Evolutionary conservation across 2,888 invertebrate species (phyloP), one percentile per base, ranked within the genome.

Genomic region (Eupithecia tripunctaria): DNA sequence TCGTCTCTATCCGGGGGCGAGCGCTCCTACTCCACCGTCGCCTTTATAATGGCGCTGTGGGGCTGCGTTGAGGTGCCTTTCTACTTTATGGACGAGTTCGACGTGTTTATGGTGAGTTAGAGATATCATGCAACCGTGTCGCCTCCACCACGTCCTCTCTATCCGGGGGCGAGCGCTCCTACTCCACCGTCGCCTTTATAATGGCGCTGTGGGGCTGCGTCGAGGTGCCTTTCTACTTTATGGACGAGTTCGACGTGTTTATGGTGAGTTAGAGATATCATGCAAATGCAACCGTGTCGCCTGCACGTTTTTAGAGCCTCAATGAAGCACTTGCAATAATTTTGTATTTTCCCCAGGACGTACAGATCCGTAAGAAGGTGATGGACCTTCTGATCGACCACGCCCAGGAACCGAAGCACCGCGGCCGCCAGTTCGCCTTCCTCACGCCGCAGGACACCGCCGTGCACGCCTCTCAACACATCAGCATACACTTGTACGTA

Each of bases 161-260:
- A 78, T 99, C 99, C 0, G 99, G 99, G 56, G 32, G 99, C 7
- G 99, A 99, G 94, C 96, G 98, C 72, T 98, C 98, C 2, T 99
- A 97, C 92, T 97, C 98, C n/a, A 99, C 99, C 0, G 97, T 99
- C 14, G 98, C 98, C 47, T 98, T 99, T 89, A 96, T 99, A 79
- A 96, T 99, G 91, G 96, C 99, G 41, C 95, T 99, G 43, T 99
- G 99, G 99, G 97, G 98, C 74, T 97, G 97, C 79, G 97, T 98
- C 84, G 97, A 97, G 84, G 96, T 98, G 84, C 99, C 99, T 0
- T 99, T 99, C 92, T 97, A 97, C 95, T 96, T 98, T 89, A 95
- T 99, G 81, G 99, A 99, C 89, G 99, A 99, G 95, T 99, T 99
- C 87, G 99, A 99, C 86, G 98, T 99, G 0, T 99, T 98, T 87